These are phyloP conservation scores for Peromyscus melanophrys DNA, from an alignment of 2,797 vertebrate species.

Conservation along the genomic window DNA sequence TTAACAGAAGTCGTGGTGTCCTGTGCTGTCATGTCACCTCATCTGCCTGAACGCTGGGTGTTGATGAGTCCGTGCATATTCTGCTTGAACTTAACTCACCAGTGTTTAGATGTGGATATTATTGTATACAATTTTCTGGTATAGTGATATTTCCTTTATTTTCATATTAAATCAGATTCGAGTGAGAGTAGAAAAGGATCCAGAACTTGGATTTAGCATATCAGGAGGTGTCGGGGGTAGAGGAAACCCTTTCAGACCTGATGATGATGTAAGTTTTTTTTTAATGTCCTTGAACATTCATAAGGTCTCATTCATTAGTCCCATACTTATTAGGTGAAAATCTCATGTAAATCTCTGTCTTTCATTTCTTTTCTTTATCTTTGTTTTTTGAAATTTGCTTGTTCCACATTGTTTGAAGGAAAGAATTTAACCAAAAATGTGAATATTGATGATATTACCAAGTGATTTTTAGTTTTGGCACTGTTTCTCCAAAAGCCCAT, in stretches of 20 bases:
- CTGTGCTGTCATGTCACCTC: conserved; percentile 34
- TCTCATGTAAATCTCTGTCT: conserved; percentile 20
- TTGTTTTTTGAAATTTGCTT: conserved; percentile 65
- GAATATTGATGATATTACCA: conserved; percentile 26
- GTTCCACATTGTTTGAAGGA: conserved; percentile 19
- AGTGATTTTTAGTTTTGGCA: conserved; percentile 65
- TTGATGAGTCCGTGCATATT: conserved; percentile 25
- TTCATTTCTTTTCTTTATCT: not conserved
- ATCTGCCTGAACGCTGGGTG: conserved; percentile 57
- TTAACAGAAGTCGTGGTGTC: conserved; percentile 72
- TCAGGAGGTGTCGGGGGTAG: conserved; percentile 98
- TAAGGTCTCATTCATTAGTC: conserved; percentile 38
- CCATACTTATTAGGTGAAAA: conserved; percentile 58
- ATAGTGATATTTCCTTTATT: conserved; percentile 67
- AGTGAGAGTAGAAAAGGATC: conserved; percentile 98
- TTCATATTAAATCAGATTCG: conserved; percentile 91
- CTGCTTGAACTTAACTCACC: conserved; percentile 60
- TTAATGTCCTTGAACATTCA: conserved; percentile 26
- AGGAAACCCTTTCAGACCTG: conserved; percentile 98
- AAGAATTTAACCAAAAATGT: conserved; percentile 52
- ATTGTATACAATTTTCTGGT: conserved; percentile 57
- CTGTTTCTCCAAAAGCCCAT: not conserved
- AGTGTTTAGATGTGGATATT: conserved; percentile 63
- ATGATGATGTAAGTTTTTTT: conserved; percentile 94
- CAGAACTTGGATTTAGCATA: conserved; percentile 99